These are phyloP conservation scores for Tympanoctomys barrerae DNA, from an alignment of 2,797 vertebrate species.

Conservation along the genomic window DNA sequence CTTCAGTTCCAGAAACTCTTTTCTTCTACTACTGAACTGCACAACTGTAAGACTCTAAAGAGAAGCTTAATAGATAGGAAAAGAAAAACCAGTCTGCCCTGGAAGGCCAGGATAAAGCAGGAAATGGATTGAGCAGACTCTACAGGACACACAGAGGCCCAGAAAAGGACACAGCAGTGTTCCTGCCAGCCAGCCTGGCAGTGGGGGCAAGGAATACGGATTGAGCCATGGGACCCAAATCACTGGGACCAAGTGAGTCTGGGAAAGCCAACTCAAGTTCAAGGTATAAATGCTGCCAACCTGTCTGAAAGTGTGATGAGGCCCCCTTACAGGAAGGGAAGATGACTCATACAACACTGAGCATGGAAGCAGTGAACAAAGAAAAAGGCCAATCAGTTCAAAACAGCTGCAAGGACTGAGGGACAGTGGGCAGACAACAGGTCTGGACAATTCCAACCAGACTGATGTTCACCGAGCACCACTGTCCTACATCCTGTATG, in stretches of 20 bases:
- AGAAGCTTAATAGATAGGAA: not conserved
- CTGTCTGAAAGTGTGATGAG: not conserved
- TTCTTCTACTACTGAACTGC: not conserved
- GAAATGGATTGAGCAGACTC: accelerated
- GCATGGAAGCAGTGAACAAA: not conserved
- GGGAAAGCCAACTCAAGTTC: not conserved
- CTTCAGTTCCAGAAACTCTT: constrained; percentile 12
- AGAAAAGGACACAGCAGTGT: accelerated
- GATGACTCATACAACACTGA: not conserved
- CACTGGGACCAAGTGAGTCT: not conserved
- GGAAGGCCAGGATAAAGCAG: not conserved
- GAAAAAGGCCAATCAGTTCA: not conserved
- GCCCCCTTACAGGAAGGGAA: not conserved
- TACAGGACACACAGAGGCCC: not conserved
- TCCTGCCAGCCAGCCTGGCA: not conserved
- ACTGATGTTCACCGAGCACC: not conserved
- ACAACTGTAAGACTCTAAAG: constrained; percentile 22
- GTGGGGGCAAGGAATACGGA: no score
- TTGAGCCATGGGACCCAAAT: not conserved
- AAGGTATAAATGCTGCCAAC: not conserved
- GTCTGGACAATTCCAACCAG: not conserved
- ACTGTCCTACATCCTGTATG: not conserved
- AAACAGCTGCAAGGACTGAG: not conserved
- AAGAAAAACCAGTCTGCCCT: not conserved
- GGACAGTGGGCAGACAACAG: no score